A percentile compares a stretch with the other conserved stretches of the same genome.
These are phyloP conservation scores for Crotalus viridis DNA, from an alignment of 2,113 vertebrate genomes.

Conservation along the genomic window DNA sequence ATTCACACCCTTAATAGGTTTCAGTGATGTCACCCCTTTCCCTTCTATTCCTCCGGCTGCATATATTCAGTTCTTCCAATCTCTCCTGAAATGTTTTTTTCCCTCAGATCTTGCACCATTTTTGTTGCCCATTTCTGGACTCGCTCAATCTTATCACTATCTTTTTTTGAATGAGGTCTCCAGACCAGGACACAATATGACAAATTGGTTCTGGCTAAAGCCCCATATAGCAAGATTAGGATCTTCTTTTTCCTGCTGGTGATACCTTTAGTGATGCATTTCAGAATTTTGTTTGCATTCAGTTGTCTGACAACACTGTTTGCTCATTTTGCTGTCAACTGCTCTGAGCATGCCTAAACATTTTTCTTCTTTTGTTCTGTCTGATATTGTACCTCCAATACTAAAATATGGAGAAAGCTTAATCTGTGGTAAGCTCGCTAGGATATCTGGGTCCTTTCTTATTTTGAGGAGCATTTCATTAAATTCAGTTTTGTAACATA, in stretches of 20 bases:
- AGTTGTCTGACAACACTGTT: not conserved
- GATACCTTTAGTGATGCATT: not conserved
- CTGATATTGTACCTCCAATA: not conserved
- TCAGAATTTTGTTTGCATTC: not conserved
- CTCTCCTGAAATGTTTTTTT: not conserved
- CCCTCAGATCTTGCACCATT: not conserved
- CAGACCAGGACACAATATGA: not conserved
- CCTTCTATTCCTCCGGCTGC: not conserved
- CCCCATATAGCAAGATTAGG: not conserved
- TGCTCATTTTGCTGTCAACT: not conserved
- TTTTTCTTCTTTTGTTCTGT: not conserved
- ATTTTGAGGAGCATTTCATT: not conserved
- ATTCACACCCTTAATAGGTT: not conserved
- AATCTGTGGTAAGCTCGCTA: not conserved
- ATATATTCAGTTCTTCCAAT: not conserved
- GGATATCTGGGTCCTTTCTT: not conserved
- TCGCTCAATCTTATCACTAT: not conserved
- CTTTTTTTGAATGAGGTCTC: not conserved
- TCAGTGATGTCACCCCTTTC: not conserved
- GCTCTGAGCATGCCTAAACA: not conserved
- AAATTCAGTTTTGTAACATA: not conserved
- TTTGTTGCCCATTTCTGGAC: not conserved
- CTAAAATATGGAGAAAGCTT: not conserved
- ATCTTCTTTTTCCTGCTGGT: not conserved
- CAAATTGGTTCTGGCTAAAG: not conserved